Evolutionary conservation across 2,888 invertebrate genomes (phyloP), one percentile per base, ranked within the genome.

Genomic region (Caenorhabditis imperialis): DNA sequence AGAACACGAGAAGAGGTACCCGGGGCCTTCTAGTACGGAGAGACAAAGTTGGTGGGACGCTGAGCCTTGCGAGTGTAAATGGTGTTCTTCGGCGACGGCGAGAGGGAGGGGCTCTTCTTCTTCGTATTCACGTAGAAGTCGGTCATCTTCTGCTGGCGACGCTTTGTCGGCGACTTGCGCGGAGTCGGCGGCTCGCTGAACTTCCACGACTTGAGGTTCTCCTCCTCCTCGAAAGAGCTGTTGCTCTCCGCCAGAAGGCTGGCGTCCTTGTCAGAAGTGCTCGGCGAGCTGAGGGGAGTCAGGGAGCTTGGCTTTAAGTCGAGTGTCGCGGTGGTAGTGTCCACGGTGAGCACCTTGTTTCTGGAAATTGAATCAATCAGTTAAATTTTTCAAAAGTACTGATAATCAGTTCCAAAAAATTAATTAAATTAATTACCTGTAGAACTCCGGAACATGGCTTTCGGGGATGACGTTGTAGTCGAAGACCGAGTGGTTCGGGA

Each of bases 121-220:
- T 67, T 51, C 30, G 57, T 38, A n/a, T 57, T 50, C 1, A 30
- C n/a, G 35, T 42, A 42, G 65, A 20, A 65, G 23, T 55, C 70
- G 1, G 75, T 75, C 45, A 75, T 25, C 50, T 75, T 74, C 25
- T 45, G 38, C 16, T 38, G 50, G n/a, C n/a, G n/a, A 4, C 74
- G 67, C 42, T 75, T 75, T 40, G 40, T 58, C 35, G 75, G 75
- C 5, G 70, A 54, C 55, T 55, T 61, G 53, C 54, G 50, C 37
- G 58, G 57, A 57, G 40, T 70, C 38, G 65, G 57, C 23, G 60
- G 61, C 38, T 57, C 61, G 2, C 45, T 53, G 51, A 57, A 70
- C 23, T 50, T 42, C 40, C 42, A 70, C 18, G 45, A 23, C 47
- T 50, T 58, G 4, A 22, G 30, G 20, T 48, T 54, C 18, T 65